These are phyloP conservation scores for Trididemnum nubilum DNA, from an alignment of 23 tunicate genomes.

Conservation along the genomic window DNA sequence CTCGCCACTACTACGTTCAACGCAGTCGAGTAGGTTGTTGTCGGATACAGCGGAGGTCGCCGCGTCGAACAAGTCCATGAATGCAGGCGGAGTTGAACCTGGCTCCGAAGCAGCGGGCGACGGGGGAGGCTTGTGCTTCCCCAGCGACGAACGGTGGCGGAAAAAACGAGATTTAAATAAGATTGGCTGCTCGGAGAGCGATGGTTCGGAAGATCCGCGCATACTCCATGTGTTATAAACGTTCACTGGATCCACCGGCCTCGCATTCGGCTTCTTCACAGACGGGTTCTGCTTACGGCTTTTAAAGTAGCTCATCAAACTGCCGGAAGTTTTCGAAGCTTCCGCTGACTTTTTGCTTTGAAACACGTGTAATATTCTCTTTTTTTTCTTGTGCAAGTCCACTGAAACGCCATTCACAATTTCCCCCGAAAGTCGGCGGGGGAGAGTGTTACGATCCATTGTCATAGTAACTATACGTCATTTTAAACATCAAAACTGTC, in stretches of 20 bases:
- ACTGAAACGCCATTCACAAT: not conserved
- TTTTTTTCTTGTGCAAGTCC: not conserved
- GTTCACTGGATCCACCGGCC: not conserved
- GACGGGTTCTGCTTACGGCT: not conserved
- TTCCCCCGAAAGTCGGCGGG: constrained; percentile 1
- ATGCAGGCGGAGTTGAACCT: too few species aligned
- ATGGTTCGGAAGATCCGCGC: not conserved
- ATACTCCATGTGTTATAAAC: not conserved
- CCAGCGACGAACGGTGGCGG: not conserved
- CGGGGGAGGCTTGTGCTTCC: not conserved
- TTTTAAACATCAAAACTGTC: too few species aligned
- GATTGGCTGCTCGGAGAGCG: not conserved
- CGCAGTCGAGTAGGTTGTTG: not conserved
- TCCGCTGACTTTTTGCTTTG: not conserved
- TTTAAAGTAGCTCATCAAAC: not conserved
- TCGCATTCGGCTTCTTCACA: not conserved
- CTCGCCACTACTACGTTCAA: not conserved
- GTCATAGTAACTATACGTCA: not conserved
- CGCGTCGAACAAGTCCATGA: too few species aligned
- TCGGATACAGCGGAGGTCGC: not conserved
- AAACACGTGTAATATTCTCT: not conserved
- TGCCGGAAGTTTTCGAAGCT: not conserved
- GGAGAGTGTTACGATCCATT: not conserved
- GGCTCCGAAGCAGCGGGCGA: too few species aligned
- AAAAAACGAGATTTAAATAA: not conserved